Percentiles rank a stretch among this genome's conserved stretches.
phyloP scores from a whole-genome alignment of 2,888 invertebrate genomes.

The Tetragonisca angustula region DNA sequence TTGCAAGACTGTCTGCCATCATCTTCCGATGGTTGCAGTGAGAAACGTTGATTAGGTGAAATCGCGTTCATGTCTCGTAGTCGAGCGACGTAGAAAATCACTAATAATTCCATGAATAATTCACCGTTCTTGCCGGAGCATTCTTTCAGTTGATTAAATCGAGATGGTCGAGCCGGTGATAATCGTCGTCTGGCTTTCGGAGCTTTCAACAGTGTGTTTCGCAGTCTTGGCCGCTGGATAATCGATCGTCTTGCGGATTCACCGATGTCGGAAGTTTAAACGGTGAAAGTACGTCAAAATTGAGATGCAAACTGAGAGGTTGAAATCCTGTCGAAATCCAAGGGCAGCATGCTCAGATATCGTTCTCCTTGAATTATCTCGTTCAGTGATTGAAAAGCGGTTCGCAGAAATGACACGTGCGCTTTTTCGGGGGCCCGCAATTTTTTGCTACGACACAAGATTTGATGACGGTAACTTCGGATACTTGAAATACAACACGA shows the following conservation, averaged over 20 bases:
- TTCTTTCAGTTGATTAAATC: not conserved
- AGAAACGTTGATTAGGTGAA: constrained; percentile 30
- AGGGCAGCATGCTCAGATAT: constrained; percentile 53
- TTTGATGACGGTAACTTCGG: too few species aligned
- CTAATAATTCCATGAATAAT: constrained; percentile 54
- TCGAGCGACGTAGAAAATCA: constrained; percentile 28
- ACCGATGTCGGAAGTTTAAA: constrained; percentile 33
- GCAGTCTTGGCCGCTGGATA: not conserved
- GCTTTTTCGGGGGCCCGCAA: too few species aligned
- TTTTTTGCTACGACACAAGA: too few species aligned
- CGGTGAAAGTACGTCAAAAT: constrained; percentile 43
- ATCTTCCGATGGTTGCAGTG: not conserved
- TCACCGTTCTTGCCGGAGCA: constrained; percentile 21
- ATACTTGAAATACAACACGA: too few species aligned
- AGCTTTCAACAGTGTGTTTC: not conserved
- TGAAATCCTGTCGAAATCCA: constrained; percentile 56
- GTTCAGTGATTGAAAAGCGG: not conserved
- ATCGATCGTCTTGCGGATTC: constrained; percentile 20
- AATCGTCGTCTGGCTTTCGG: constrained; percentile 16
- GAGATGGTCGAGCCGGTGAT: constrained; percentile 14
- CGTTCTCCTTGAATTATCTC: constrained; percentile 10
- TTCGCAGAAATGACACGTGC: too few species aligned
- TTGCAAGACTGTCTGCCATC: not conserved
- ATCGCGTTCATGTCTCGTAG: constrained; percentile 19
- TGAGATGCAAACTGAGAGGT: constrained; percentile 10